Percentiles rank a stretch among this genome's conserved stretches.
phyloP scores from a whole-genome alignment of 2,888 invertebrate species.

The Hypena proboscidalis region DNA sequence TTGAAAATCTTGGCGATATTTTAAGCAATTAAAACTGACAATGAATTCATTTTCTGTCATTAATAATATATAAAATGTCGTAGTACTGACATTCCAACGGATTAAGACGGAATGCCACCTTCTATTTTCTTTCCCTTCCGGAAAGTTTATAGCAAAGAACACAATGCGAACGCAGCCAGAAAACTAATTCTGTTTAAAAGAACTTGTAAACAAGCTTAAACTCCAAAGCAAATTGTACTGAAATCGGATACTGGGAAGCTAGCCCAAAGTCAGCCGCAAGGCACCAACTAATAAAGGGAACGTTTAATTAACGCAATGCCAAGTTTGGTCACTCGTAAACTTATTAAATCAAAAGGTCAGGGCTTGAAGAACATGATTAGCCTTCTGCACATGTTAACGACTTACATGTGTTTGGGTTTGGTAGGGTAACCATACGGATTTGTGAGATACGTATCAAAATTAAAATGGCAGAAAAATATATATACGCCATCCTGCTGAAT shows the following conservation, averaged over 20 bases:
- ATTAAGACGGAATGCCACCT: no score
- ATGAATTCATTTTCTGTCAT: no score
- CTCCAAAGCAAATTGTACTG: conserved; percentile 19
- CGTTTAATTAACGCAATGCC: conserved; percentile 53
- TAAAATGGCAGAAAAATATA: no score
- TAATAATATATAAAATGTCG: no score
- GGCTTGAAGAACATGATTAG: conserved; percentile 52
- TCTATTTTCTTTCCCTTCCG: no score
- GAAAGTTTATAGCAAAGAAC: no score
- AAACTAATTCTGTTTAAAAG: conserved; percentile 23
- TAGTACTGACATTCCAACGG: no score
- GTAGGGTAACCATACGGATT: conserved; percentile 32
- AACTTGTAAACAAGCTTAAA: conserved; percentile 18
- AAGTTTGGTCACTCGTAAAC: conserved; percentile 54
- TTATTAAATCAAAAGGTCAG: conserved; percentile 61
- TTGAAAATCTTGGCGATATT: no score
- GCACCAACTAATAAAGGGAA: conserved; percentile 49
- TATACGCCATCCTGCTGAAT: no score
- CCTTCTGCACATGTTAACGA: conserved; percentile 57
- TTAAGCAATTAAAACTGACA: no score
- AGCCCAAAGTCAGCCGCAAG: conserved; percentile 34
- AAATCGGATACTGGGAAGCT: conserved; percentile 31
- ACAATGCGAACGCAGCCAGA: background rate
- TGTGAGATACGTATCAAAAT: background rate
- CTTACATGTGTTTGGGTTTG: conserved; percentile 36